Evolutionary conservation across 1,140 invertebrate genomes (phyloP), one percentile per base, ranked within the genome.

Genomic region (Lordiphosa clarofinis): DNA sequence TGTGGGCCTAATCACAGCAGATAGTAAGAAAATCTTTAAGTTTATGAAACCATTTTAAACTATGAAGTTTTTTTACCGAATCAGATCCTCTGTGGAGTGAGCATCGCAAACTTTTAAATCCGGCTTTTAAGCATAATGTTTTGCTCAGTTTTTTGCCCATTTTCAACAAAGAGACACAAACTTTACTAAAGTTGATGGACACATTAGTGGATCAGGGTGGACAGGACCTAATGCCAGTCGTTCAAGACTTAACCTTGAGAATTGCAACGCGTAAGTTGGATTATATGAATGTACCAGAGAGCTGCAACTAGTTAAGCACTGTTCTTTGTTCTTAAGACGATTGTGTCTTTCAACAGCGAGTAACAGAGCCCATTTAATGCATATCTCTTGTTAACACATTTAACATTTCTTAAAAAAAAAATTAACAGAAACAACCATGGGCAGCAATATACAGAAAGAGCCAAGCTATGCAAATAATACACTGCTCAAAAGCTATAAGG

Each of bases 401-500:
- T 10, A 19, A 36, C 9, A 11, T 1, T 24, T 0, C 10, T 7
- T 12, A 7, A 7, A 31, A 15, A 15, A 15, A n/a, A n/a, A n/a
- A n/a, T n/a, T n/a, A n/a, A 31, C 28, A 86, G 82, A 71, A 47
- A 79, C 78, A 1, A 84, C 73, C 0, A 70, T 87, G 56, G 75
- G 82, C 2, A 40, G 43, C 12, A 39, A 67, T 52, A 43, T 62
- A 0, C 37, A 55, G 1, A 11, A 57, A 10, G 53, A 67, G 4
- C 6, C 47, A 46, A 49, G 42, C 36, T 52, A 37, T 31, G 21
- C 37, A 4, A 60, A 46, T 33, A 36, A 44, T 5, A 31, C 33
- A 9, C 8, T 59, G 4, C 11, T 65, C 6, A 9, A 49, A 8
- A 60, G 48, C 10, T 74, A 52, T 48, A 39, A 71, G 39, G 13